Conservation (phyloP, 2,797 vertebrate genomes). For the Pseudomugil tenellus region DNA sequence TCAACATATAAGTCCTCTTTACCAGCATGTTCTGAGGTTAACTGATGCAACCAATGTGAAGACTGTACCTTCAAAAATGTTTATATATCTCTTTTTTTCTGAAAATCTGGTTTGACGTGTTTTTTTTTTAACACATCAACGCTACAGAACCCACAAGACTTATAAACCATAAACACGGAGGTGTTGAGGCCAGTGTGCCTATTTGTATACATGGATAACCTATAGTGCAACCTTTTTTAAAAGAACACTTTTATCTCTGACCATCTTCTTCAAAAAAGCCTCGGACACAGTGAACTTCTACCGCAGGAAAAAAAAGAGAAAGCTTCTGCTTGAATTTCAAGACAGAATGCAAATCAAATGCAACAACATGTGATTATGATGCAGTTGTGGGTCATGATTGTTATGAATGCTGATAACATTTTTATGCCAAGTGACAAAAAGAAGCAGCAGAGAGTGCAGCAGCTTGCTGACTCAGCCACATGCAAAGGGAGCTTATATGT, state of each 20-base stretch:
- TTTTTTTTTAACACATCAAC: slow-evolving; percentile 11
- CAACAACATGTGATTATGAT: slow-evolving; percentile 25
- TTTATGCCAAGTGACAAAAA: slow-evolving; percentile 32
- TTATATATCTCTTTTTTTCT: slow-evolving; percentile 8
- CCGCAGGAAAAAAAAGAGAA: slow-evolving; percentile 14
- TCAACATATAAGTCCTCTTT: neutral
- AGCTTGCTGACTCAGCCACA: slow-evolving; percentile 18
- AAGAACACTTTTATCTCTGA: slow-evolving; percentile 53
- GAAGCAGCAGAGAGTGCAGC: neutral
- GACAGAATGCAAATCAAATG: slow-evolving; percentile 34
- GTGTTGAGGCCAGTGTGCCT: slow-evolving; percentile 7
- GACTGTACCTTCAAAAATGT: neutral
- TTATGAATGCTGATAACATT: slow-evolving; percentile 19
- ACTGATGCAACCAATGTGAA: neutral
- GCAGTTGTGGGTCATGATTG: slow-evolving; percentile 6
- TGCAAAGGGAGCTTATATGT: slow-evolving; percentile 1
- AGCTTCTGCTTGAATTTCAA: slow-evolving; percentile 30
- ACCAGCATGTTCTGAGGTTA: neutral
- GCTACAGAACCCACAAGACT: slow-evolving; percentile 11
- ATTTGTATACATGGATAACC: slow-evolving; percentile 1
- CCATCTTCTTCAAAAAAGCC: slow-evolving; percentile 28
- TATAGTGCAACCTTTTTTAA: slow-evolving; percentile 49
- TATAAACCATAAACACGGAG: slow-evolving; percentile 28
- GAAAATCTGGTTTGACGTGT: neutral
- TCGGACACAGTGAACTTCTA: slow-evolving; percentile 39